Base-by-base conservation (phyloP, 2,113 vertebrate genomes). In the Amphilophus citrinellus region DNA sequence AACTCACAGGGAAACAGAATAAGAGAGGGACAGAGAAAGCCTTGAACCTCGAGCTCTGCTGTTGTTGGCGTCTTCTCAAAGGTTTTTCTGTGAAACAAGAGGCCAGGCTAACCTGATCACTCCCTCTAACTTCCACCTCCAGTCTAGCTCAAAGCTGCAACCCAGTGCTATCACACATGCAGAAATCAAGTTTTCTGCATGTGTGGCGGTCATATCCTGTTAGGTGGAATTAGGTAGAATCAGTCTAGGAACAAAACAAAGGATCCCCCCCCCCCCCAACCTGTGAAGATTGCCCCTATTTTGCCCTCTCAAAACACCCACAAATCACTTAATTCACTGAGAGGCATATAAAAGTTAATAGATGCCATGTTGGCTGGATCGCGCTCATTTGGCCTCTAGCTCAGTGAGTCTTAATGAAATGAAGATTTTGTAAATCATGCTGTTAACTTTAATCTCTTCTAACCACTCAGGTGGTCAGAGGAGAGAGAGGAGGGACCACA, bases 41-140 rank as follows among this genome's bases (percentile, higher is more conserved):
- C 89, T 94, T 94, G 88, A 93, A 92, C 90, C 66, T 88, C 75
- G 22, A 81, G 84, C 79, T 83, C 58, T 94, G 94, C 94, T 94
- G 87, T 89, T 90, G 65, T 94, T 96, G 96, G 95, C 93, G 53
- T 62, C 80, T 85, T 90, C 91, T 96, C 92, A 96, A 94, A 95
- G 93, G 83, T 32, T 92, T 93, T 92, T 90, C 89, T 95, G 92
- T 95, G 83, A 88, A 88, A 87, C 82, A 83, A 83, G 89, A 22
- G 80, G 82, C 90, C 92, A 62, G n/a, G 75, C 83, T 22, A 86
- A 80, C 83, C 47, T 84, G 85, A 80, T 89, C 88, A 66, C 89
- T 88, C 79, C 75, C 22, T 83, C 68, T 71, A 79, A 91, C 89
- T 88, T 92, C 90, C 81, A 79, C 87, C 60, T 90, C 63, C 81